Percentiles rank a stretch among this genome's conserved stretches.
These are phyloP conservation scores for Tylochromis polylepis DNA, from an alignment of 2,113 vertebrate species.

Conservation along the genomic window DNA sequence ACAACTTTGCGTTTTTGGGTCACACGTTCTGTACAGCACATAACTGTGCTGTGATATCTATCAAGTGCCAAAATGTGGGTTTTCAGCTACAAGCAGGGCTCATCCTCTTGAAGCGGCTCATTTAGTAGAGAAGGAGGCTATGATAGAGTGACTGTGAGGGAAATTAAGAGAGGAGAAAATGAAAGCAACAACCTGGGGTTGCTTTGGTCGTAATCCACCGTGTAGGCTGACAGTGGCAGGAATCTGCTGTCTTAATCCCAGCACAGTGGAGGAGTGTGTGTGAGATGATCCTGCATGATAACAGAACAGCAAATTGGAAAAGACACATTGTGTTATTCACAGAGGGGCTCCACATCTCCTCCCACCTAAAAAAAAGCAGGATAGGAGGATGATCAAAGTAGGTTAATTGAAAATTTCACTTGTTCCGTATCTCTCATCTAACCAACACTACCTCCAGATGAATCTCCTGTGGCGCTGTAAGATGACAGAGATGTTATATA, in stretches of 20 bases:
- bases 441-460: background rate
- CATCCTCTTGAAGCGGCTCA: slow-evolving; percentile 24
- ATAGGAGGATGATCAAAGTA: slow-evolving; percentile 38
- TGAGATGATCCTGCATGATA: slow-evolving; percentile 44
- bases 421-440: background rate
- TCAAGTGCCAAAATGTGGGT: background rate
- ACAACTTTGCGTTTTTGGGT: slow-evolving; percentile 3
- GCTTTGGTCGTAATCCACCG: slow-evolving; percentile 27
- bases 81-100: slow-evolving; percentile 1
- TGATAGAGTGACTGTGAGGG: background rate
- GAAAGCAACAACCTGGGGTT: slow-evolving; percentile 11
- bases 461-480: slow-evolving; percentile 23
- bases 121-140: slow-evolving; percentile 2
- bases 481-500: slow-evolving; percentile 49
- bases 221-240: slow-evolving; percentile 18
- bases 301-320: slow-evolving; percentile 21
- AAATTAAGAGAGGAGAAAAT: slow-evolving; percentile 11
- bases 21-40: background rate
- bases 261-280: slow-evolving; percentile 26
- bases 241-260: slow-evolving; percentile 36
- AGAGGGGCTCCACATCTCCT: background rate
- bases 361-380: slow-evolving; percentile 3
- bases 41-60: background rate
- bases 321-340: slow-evolving; percentile 17
- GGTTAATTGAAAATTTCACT: slow-evolving; percentile 60